Percentiles rank a stretch among this genome's conserved stretches.
phyloP scores from a whole-genome alignment of 2,113 vertebrate genomes.

The human region DNA sequence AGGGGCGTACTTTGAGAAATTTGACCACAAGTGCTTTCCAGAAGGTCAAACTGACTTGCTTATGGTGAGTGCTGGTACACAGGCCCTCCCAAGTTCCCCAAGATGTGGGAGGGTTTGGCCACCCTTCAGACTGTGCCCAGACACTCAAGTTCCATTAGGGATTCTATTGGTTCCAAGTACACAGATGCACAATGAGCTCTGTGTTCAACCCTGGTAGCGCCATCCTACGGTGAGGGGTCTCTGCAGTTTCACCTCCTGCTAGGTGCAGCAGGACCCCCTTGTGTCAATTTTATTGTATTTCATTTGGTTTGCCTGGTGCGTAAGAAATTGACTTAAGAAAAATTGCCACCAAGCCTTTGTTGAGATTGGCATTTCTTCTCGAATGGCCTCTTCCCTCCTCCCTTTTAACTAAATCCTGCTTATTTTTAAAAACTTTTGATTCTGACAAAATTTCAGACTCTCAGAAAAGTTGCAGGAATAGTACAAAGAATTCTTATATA shows the following conservation, averaged over 20 bases:
- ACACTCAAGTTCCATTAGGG: not conserved
- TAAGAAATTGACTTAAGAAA: not conserved
- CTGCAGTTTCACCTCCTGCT: not conserved
- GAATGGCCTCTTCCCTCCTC: not conserved
- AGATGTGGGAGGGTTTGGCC: too few relatives aligned
- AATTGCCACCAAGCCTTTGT: not conserved
- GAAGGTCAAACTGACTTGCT: not conserved
- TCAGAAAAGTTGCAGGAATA: not conserved
- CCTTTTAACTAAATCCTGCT: not conserved
- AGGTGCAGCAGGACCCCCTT: not conserved
- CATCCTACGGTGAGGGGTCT: not conserved
- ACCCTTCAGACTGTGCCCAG: not conserved
- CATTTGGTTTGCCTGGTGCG: not conserved
- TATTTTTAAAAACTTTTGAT: not conserved
- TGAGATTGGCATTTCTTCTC: not conserved
- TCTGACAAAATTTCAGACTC: not conserved
- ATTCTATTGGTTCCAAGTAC: not conserved
- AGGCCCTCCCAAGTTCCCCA: not conserved
- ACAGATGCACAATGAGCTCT: not conserved
- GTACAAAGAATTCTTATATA: not conserved
- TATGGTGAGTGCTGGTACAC: rapidly evolving
- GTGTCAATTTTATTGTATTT: not conserved
- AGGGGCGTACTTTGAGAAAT: not conserved
- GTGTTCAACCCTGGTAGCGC: rapidly evolving
- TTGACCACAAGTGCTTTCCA: not conserved